Evolutionary conservation across 2,888 invertebrate genomes (phyloP).

Genomic region (Dugesia japonica): DNA sequence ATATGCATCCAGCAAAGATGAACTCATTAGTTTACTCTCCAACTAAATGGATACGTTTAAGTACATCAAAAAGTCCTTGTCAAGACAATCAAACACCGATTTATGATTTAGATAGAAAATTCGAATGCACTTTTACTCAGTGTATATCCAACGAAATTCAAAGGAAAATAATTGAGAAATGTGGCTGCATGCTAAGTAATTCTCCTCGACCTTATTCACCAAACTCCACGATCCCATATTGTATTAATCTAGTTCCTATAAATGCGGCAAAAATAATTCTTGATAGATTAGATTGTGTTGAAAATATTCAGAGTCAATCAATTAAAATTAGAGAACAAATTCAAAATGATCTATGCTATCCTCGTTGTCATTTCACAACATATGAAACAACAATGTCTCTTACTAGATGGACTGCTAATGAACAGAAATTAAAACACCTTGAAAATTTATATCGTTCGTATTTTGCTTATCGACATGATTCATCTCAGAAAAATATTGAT

Average conservation of each 20-base stretch:
- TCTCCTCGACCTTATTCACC: conserved; percentile 23
- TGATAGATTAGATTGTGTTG: conserved; percentile 1
- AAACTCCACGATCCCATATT: conserved; percentile 23
- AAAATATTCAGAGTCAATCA: neutral
- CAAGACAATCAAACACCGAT: neutral
- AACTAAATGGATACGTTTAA: neutral
- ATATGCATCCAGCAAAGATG: conserved; percentile 34
- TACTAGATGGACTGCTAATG: conserved; percentile 17
- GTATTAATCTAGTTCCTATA: conserved; percentile 2
- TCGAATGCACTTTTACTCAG: conserved; percentile 28
- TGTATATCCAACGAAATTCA: conserved; percentile 30
- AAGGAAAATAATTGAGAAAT: conserved; percentile 20
- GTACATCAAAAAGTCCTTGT: conserved; percentile 32
- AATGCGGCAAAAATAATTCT: neutral
- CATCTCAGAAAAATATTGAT: neutral
- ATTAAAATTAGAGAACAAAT: conserved; percentile 14
- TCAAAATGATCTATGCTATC: conserved; percentile 26
- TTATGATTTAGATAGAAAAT: conserved; percentile 21
- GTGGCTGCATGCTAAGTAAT: conserved; percentile 23
- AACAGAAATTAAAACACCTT: neutral
- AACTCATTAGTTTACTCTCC: conserved; percentile 30
- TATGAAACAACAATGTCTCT: conserved; percentile 30
- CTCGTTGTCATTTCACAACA: conserved; percentile 26
- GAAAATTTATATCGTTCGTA: conserved; percentile 24
- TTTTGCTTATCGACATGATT: neutral